Evolutionary conservation across 2,113 vertebrate genomes (phyloP).

Genomic region (Garra rufa): DNA sequence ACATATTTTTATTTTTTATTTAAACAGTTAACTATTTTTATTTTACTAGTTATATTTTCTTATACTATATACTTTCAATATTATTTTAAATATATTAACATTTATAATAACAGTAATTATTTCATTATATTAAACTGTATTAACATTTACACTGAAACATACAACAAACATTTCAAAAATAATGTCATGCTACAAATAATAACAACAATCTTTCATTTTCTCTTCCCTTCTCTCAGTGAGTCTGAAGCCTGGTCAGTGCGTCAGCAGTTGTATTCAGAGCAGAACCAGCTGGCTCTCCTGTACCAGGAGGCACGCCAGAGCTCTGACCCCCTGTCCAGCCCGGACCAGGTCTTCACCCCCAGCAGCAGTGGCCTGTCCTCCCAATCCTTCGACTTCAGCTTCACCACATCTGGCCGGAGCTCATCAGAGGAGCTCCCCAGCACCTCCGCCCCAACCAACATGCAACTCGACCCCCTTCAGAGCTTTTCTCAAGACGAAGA

Average conservation of each 20-base stretch:
- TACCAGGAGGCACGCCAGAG: conserved; percentile 80
- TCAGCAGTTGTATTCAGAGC: conserved; percentile 87
- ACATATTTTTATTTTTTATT: too few species aligned
- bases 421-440: conserved; percentile 74
- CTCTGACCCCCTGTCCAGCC: conserved; percentile 81
- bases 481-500: conserved; percentile 79
- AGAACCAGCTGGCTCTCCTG: conserved; percentile 77
- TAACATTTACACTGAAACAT: too few species aligned
- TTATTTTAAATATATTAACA: too few species aligned
- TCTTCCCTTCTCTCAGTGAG: conserved; percentile 73
- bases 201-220: not conserved
- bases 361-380: conserved; percentile 75
- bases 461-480: conserved; percentile 68
- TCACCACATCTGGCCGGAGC: conserved; percentile 69
- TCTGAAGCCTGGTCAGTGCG: conserved; percentile 90
- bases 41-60: too few species aligned
- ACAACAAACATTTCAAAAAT: not conserved
- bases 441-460: conserved; percentile 63
- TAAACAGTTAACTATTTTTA: too few species aligned
- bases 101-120: too few species aligned
- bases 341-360: conserved; percentile 84
- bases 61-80: too few species aligned
- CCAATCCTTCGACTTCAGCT: conserved; percentile 83
- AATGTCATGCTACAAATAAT: not conserved
- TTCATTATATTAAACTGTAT: too few species aligned